A percentile compares a stretch with the other conserved stretches of the same genome.
phyloP scores from a whole-genome alignment of 2,113 vertebrate genomes.

The Murina feae region DNA sequence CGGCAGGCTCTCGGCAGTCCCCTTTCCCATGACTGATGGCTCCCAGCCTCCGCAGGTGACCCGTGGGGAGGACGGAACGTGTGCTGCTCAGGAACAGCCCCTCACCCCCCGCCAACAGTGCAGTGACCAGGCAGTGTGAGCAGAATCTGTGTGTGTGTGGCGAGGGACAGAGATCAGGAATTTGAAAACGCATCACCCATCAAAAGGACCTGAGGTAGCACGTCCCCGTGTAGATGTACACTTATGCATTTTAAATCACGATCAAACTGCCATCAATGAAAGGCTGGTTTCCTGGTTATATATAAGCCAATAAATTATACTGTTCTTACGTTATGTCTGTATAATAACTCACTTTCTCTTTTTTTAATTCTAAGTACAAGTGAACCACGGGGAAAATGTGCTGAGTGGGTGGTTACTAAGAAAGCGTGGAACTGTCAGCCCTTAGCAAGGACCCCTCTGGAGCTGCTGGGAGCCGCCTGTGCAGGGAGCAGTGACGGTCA shows the following conservation, averaged over 20 bases:
- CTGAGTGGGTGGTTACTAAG: not conserved
- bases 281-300: not conserved
- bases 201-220: not conserved
- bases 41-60: not conserved
- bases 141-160: fast-evolving
- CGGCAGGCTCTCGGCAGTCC: not conserved
- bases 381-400: not conserved
- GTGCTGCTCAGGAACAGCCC: not conserved
- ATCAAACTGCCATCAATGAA: not conserved
- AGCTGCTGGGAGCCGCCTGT: too few relatives aligned
- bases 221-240: not conserved
- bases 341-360: not conserved
- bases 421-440: not conserved
- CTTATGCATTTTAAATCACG: not conserved
- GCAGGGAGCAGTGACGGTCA: not conserved
- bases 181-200: not conserved
- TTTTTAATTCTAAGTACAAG: not conserved
- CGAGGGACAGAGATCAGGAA: not conserved
- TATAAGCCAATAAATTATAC: not conserved
- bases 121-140: not conserved
- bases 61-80: not conserved
- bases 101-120: too few relatives aligned
- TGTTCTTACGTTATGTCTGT: not conserved
- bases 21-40: not conserved
- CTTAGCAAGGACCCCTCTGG: fast-evolving